These are phyloP conservation scores for Limanda limanda DNA, from an alignment of 2,113 vertebrate species.

Conservation along the genomic window DNA sequence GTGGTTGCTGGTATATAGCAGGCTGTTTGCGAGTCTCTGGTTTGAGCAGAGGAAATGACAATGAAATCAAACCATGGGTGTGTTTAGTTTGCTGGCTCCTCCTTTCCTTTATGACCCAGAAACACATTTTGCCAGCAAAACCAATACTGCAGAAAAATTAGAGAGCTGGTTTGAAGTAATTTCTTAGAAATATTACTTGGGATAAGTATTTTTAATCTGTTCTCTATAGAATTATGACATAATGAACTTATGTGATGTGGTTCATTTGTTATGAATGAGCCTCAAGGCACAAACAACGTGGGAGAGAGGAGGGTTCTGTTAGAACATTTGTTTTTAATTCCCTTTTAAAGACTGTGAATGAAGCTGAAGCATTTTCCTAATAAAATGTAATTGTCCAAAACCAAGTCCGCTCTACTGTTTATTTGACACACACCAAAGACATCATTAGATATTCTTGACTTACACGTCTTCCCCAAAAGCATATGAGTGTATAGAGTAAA, in stretches of 20 bases:
- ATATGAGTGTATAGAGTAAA: too few species aligned
- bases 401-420: too few species aligned
- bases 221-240: not conserved
- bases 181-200: constrained; percentile 10
- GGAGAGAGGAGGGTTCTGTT: not conserved
- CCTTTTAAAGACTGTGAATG: not conserved
- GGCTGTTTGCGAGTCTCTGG: constrained; percentile 23
- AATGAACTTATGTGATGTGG: not conserved
- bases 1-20: constrained; percentile 18
- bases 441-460: too few species aligned
- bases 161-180: not conserved
- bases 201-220: not conserved
- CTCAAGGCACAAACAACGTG: not conserved
- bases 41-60: constrained; percentile 46
- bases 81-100: constrained; percentile 40
- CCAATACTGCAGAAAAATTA: constrained; percentile 5
- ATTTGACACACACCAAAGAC: too few species aligned
- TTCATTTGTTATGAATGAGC: not conserved
- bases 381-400: not conserved
- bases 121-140: not conserved
- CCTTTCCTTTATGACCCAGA: constrained; percentile 39
- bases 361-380: not conserved
- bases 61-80: constrained; percentile 48
- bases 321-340: too few species aligned
- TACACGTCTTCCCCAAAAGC: too few species aligned